A percentile compares a stretch with the other conserved stretches of the same genome.
Conservation (phyloP, 2,797 vertebrate genomes). For the Otolemur crassicaudatus region DNA sequence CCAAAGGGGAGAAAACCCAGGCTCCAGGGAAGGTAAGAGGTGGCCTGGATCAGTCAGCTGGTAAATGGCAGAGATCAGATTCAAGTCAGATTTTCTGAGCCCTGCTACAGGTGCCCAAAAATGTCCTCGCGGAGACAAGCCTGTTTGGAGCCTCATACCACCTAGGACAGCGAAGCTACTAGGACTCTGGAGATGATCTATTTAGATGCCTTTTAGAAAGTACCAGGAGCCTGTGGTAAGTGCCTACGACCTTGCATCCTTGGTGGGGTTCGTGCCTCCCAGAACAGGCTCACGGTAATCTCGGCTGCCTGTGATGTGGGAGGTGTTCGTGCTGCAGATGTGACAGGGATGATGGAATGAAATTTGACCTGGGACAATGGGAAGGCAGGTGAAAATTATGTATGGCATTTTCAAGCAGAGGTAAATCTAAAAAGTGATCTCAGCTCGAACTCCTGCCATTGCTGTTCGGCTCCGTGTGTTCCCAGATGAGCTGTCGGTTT, state of each 20-base stretch:
- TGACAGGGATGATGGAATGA: neutral
- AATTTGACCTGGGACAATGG: neutral
- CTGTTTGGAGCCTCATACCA: neutral
- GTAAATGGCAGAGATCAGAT: neutral
- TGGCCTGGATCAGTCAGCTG: no score
- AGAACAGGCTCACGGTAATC: neutral
- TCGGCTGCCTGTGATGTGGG: fast-evolving
- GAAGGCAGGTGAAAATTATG: neutral
- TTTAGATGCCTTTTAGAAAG: neutral
- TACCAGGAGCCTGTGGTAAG: neutral
- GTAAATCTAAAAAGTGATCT: neutral
- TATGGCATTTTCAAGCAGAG: neutral
- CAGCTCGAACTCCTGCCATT: fast-evolving
- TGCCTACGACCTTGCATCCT: neutral
- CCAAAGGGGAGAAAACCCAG: neutral
- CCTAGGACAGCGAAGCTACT: neutral
- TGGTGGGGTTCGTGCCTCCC: neutral
- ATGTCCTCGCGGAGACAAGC: neutral
- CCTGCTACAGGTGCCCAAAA: neutral
- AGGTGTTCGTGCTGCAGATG: neutral
- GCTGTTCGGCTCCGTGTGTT: fast-evolving
- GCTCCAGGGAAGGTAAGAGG: neutral
- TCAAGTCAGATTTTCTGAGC: neutral
- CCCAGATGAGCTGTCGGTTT: fast-evolving
- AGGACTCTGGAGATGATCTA: neutral